A percentile compares a stretch with the other conserved stretches of the same genome.
These are phyloP conservation scores for Podocnemis expansa DNA, from an alignment of 2,113 vertebrate species.

Conservation along the genomic window DNA sequence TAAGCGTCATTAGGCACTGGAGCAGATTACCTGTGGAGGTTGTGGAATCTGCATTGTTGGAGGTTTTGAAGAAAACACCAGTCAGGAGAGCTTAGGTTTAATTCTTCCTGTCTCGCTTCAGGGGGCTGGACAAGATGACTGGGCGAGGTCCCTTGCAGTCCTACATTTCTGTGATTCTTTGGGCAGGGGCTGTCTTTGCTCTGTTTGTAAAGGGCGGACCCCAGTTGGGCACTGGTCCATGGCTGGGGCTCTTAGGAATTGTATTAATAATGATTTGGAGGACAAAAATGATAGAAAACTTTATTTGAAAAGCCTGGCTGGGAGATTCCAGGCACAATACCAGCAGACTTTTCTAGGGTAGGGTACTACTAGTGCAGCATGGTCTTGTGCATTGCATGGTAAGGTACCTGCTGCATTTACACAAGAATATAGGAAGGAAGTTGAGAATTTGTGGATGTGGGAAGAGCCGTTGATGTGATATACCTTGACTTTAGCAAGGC, in stretches of 20 bases:
- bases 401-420: slow-evolving; percentile 38
- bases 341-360: background rate
- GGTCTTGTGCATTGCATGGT: background rate
- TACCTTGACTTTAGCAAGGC: too few relatives aligned
- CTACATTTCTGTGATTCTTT: background rate
- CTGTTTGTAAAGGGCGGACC: background rate
- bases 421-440: slow-evolving; percentile 38
- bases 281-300: background rate
- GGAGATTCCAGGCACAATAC: background rate
- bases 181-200: background rate
- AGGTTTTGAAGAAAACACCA: background rate
- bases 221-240: background rate
- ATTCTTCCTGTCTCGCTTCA: background rate
- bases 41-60: background rate
- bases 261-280: background rate
- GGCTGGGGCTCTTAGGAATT: background rate
- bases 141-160: background rate
- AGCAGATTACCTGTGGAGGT: background rate
- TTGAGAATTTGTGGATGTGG: too few relatives aligned
- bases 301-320: background rate
- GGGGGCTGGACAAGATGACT: background rate
- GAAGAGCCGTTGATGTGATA: too few relatives aligned
- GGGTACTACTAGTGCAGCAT: background rate
- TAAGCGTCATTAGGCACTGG: background rate
- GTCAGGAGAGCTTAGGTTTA: background rate